phyloP scores from a whole-genome alignment of 2,797 vertebrate genomes.

The Xenopus petersii region DNA sequence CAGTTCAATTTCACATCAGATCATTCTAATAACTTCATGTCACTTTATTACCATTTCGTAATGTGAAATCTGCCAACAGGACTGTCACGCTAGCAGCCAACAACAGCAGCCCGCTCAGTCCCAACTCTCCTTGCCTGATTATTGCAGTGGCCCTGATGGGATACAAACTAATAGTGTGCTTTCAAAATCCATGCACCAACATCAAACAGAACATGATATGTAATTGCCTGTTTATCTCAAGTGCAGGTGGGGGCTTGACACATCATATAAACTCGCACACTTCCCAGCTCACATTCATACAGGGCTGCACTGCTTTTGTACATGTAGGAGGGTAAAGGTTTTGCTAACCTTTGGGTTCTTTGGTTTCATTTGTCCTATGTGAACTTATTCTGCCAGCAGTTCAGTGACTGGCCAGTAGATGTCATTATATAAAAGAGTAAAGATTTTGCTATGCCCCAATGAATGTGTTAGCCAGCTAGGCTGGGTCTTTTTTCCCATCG shows the following conservation, averaged over 20 bases:
- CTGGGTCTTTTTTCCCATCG: no score
- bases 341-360: no score
- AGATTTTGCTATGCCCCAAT: no score
- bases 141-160: conserved; percentile 81
- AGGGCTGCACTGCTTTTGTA: not conserved
- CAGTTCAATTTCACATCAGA: conserved; percentile 82
- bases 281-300: not conserved
- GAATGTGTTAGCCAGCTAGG: no score
- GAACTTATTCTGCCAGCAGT: no score
- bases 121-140: conserved; percentile 71
- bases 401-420: no score
- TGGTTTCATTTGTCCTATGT: no score
- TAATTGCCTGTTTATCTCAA: conserved; percentile 96
- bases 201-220: conserved; percentile 87
- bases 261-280: not conserved
- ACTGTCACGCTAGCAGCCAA: conserved; percentile 84
- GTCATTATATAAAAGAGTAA: no score
- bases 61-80: conserved; percentile 84
- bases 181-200: conserved; percentile 88
- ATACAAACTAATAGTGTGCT: conserved; percentile 88
- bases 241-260: conserved; percentile 81
- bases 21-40: conserved; percentile 95
- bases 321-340: no score
- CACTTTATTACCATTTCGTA: conserved; percentile 88
- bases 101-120: conserved; percentile 73